Conservation (phyloP, 2,113 vertebrate species). For the Riparia riparia region DNA sequence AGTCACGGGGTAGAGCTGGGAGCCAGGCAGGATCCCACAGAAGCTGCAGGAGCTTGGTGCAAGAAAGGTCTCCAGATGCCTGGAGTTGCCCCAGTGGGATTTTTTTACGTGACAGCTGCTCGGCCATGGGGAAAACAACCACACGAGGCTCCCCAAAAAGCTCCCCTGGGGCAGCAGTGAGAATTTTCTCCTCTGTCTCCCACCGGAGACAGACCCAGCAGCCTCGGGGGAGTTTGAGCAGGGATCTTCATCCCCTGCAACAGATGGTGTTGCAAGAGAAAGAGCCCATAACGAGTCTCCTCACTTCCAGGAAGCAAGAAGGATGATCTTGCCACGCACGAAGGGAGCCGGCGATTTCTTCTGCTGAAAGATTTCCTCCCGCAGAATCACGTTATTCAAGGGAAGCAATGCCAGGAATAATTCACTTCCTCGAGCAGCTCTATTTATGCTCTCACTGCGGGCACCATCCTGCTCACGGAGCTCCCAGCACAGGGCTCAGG, state of each 20-base stretch:
- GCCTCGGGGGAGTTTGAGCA: neutral
- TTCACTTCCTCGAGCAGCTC: neutral
- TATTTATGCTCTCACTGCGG: neutral
- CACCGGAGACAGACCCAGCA: neutral
- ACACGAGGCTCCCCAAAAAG: neutral
- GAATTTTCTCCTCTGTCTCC: neutral
- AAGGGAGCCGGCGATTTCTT: conserved; percentile 38
- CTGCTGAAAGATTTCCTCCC: conserved; percentile 28
- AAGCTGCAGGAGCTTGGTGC: neutral
- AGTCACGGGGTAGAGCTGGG: fast-evolving
- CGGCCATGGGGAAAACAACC: fast-evolving
- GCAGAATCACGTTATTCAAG: neutral
- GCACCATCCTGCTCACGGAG: neutral
- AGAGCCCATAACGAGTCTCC: neutral
- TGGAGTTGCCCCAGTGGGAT: neutral
- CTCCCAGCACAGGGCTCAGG: neutral
- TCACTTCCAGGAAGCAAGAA: conserved; percentile 50
- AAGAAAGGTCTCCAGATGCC: neutral
- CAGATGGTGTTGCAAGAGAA: conserved; percentile 45
- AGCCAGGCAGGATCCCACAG: neutral
- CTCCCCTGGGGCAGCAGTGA: neutral
- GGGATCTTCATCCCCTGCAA: conserved; percentile 20
- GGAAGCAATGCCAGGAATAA: neutral
- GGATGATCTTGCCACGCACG: conserved; percentile 34
- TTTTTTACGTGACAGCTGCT: fast-evolving